A percentile compares a stretch with the other conserved stretches of the same genome.
Conservation (phyloP, 92 coral and sea anemone genomes). For the Palythoa grandiflora region DNA sequence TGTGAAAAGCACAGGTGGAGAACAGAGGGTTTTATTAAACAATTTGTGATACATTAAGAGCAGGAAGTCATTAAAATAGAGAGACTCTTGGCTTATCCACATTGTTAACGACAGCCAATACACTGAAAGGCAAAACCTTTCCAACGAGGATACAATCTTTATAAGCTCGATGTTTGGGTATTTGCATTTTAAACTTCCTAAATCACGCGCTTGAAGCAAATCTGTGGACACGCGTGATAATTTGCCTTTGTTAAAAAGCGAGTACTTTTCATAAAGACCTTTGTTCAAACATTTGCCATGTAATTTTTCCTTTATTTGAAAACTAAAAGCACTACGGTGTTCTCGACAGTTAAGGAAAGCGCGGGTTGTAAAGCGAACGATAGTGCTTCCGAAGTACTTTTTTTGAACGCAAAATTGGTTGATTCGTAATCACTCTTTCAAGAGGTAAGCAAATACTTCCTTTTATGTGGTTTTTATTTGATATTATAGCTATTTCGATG, state of each 20-base stretch:
- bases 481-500: slow-evolving; percentile 18
- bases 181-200: slow-evolving; percentile 22
- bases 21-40: slow-evolving; percentile 35
- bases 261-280: slow-evolving; percentile 28
- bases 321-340: slow-evolving; percentile 26
- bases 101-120: slow-evolving; percentile 5
- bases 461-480: slow-evolving; percentile 7
- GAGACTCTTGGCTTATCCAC: slow-evolving; percentile 11
- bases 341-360: slow-evolving; percentile 4
- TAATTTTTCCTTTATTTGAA: slow-evolving; percentile 27
- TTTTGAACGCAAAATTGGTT: slow-evolving; percentile 1
- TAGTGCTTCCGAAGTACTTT: not conserved
- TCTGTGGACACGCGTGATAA: slow-evolving; percentile 21
- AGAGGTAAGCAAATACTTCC: slow-evolving; percentile 53
- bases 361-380: slow-evolving; percentile 1
- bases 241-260: slow-evolving; percentile 32
- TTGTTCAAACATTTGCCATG: slow-evolving; percentile 27
- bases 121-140: not conserved
- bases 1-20: slow-evolving; percentile 51
- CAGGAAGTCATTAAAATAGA: slow-evolving; percentile 50
- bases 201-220: not conserved
- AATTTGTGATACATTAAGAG: slow-evolving; percentile 36
- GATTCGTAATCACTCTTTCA: not conserved
- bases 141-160: slow-evolving; percentile 7
- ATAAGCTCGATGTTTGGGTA: not conserved